Conservation (phyloP, 2,888 invertebrate species). For the Agrilus cyanescens region DNA sequence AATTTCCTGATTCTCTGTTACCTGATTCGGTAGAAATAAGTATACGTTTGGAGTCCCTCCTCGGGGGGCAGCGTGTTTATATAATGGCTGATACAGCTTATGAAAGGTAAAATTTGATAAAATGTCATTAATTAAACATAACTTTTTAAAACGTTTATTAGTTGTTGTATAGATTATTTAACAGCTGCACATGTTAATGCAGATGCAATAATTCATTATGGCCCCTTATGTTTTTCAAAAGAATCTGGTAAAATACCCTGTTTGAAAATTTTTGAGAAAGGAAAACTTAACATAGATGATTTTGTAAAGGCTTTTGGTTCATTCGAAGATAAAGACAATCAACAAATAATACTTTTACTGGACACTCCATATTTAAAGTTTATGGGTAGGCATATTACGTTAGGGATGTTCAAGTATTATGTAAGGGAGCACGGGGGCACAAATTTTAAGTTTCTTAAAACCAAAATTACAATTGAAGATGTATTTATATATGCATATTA, state of each 20-base stretch:
- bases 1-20: constrained; percentile 80
- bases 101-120: constrained; percentile 54
- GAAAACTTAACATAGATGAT: constrained; percentile 40
- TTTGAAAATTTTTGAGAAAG: constrained; percentile 57
- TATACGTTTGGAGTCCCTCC: constrained; percentile 35
- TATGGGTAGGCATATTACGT: constrained; percentile 44
- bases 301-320: constrained; percentile 29
- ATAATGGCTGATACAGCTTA: constrained; percentile 86
- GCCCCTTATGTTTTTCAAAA: constrained; percentile 74
- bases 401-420: too few species aligned
- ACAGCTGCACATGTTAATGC: constrained; percentile 80
- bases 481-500: too few species aligned
- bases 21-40: constrained; percentile 56
- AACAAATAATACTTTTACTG: constrained; percentile 48
- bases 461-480: too few species aligned
- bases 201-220: constrained; percentile 84
- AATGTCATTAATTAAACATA: constrained; percentile 1
- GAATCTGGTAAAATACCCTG: constrained; percentile 61
- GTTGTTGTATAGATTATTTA: constrained; percentile 83
- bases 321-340: constrained; percentile 29
- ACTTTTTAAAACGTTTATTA: constrained; percentile 31
- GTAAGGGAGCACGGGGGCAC: too few species aligned
- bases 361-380: constrained; percentile 54
- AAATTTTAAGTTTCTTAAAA: too few species aligned
- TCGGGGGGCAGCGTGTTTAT: constrained; percentile 50